These are phyloP conservation scores for Oncorhynchus gorbuscha DNA, from an alignment of 2,113 vertebrate genomes.

Conservation along the genomic window DNA sequence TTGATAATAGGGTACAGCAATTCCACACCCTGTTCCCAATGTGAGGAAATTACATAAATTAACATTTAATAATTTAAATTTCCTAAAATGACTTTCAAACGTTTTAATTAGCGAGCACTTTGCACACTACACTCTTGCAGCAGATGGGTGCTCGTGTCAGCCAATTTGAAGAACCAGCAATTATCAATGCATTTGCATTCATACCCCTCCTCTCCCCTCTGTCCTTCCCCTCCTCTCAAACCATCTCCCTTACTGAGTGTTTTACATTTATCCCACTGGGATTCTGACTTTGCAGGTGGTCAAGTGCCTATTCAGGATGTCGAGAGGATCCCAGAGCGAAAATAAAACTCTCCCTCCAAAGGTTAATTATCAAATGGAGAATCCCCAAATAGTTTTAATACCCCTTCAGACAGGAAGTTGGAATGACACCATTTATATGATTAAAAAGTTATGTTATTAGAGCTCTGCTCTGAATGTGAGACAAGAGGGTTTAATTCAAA, in stretches of 20 bases:
- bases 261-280: constrained; percentile 48
- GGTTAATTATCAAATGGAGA: constrained; percentile 46
- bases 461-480: constrained; percentile 10
- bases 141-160: constrained; percentile 72
- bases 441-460: constrained; percentile 25
- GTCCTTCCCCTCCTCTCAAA: constrained; percentile 39
- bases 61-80: constrained; percentile 69
- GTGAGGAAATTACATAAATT: constrained; percentile 61
- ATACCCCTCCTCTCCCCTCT: constrained; percentile 46
- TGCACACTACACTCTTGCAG: constrained; percentile 57
- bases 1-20: constrained; percentile 39
- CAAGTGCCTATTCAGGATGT: constrained; percentile 54
- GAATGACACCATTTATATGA: constrained; percentile 37
- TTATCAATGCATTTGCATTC: constrained; percentile 70
- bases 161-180: constrained; percentile 67
- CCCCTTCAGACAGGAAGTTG: constrained; percentile 17
- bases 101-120: constrained; percentile 74
- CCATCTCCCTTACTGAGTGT: constrained; percentile 44
- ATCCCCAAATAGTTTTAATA: constrained; percentile 11
- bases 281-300: constrained; percentile 59
- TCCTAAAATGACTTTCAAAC: constrained; percentile 70
- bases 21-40: constrained; percentile 41
- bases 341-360: constrained; percentile 59
- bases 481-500: constrained; percentile 33
- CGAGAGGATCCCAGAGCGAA: constrained; percentile 48